These are phyloP conservation scores for Trinectes maculatus DNA, from an alignment of 2,113 vertebrate species.

Conservation along the genomic window DNA sequence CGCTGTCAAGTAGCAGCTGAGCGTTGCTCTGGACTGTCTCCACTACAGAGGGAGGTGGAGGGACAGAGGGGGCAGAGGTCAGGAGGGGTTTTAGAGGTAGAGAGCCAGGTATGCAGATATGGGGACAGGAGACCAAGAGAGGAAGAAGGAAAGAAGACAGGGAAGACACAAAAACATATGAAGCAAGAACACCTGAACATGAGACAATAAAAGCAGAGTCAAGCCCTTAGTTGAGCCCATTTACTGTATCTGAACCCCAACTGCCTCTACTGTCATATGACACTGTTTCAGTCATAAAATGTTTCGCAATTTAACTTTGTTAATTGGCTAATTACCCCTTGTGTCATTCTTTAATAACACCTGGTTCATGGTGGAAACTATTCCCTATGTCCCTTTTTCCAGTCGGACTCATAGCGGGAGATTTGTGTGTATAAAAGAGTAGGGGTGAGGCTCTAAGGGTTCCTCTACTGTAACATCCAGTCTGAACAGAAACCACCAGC, in stretches of 20 bases:
- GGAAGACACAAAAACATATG: slow-evolving; percentile 82
- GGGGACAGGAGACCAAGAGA: slow-evolving; percentile 60
- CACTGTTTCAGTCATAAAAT: too few species aligned
- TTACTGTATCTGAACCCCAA: slow-evolving; percentile 24
- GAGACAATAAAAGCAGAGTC: slow-evolving; percentile 61
- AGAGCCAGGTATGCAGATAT: slow-evolving; percentile 42
- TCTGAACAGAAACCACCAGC: slow-evolving; percentile 50
- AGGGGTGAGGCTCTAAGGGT: slow-evolving; percentile 23
- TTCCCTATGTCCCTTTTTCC: background rate
- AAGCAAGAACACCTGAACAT: slow-evolving; percentile 68
- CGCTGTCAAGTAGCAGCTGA: slow-evolving; percentile 92
- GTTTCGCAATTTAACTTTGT: too few species aligned
- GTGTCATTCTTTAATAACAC: background rate
- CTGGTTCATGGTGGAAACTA: background rate
- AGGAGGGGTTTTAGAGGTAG: slow-evolving; percentile 26
- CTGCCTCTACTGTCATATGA: slow-evolving; percentile 8
- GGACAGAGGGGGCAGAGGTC: slow-evolving; percentile 36
- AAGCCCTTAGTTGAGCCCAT: slow-evolving; percentile 50
- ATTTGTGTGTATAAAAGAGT: background rate
- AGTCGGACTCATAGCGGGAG: background rate
- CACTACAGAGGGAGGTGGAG: slow-evolving; percentile 83
- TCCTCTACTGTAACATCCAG: slow-evolving; percentile 43
- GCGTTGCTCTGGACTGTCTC: slow-evolving; percentile 96
- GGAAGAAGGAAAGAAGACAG: slow-evolving; percentile 80
- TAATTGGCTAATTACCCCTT: background rate